Conservation (phyloP, 2,888 invertebrate genomes). For the Colletes collaris region DNA sequence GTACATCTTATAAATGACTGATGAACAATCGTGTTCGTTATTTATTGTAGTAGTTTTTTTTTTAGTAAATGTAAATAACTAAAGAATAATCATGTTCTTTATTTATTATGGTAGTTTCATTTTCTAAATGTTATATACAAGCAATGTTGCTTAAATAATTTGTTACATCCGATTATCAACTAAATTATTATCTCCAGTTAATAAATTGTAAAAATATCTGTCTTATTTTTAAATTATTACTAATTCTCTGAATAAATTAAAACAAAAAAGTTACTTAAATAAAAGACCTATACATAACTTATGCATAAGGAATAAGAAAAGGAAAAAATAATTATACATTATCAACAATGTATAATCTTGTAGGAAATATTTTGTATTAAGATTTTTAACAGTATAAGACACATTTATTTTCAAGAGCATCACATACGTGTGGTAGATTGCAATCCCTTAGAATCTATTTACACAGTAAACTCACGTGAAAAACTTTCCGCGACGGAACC, state of each 20-base stretch:
- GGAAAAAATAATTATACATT: constrained; percentile 40
- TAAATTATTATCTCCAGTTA: constrained; percentile 7
- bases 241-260: neutral
- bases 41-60: neutral
- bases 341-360: constrained; percentile 32
- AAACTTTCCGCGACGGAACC: constrained; percentile 36
- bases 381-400: constrained; percentile 78
- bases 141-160: constrained; percentile 3
- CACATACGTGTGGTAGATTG: constrained; percentile 59
- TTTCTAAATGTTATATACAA: neutral
- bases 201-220: neutral
- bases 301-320: constrained; percentile 9
- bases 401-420: constrained; percentile 78
- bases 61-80: constrained; percentile 1
- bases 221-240: neutral
- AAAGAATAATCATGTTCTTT: neutral
- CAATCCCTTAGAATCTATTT: constrained; percentile 60
- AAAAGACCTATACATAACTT: neutral
- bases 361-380: constrained; percentile 31
- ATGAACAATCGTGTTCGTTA: neutral
- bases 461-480: constrained; percentile 56
- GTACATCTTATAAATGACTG: neutral
- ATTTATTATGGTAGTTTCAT: neutral
- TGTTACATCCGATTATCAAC: constrained; percentile 18
- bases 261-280: constrained; percentile 1